Percentiles rank a stretch among this genome's conserved stretches.
Conservation (phyloP, 1,140 invertebrate genomes). For the Himalopsyche phryganea region DNA sequence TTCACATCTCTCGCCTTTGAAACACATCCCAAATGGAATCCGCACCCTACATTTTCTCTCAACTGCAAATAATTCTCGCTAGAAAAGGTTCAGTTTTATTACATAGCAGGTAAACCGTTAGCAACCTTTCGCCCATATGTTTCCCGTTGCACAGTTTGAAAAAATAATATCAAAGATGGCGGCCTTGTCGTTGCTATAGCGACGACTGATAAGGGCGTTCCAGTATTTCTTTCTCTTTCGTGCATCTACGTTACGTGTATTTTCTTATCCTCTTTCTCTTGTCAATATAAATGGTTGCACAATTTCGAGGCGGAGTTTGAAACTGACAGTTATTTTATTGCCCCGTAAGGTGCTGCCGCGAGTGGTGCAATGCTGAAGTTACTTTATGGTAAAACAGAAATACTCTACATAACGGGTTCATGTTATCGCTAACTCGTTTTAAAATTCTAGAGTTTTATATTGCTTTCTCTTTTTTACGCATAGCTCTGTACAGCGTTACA, state of each 20-base stretch:
- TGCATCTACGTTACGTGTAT: slow-evolving; percentile 5
- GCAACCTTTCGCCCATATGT: too few species aligned
- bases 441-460: slow-evolving; percentile 4
- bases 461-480: slow-evolving; percentile 1
- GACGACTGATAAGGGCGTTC: slow-evolving; percentile 38
- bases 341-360: background rate
- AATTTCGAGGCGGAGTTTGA: slow-evolving; percentile 12
- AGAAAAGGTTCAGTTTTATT: too few species aligned
- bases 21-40: too few species aligned
- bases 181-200: slow-evolving; percentile 38
- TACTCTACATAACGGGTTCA: slow-evolving; percentile 8
- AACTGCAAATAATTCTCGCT: too few species aligned
- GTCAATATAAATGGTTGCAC: slow-evolving; percentile 1
- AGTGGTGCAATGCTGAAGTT: slow-evolving; percentile 3
- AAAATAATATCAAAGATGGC: slow-evolving; percentile 40
- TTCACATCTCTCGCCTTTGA: too few species aligned
- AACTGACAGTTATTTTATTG: slow-evolving; percentile 1
- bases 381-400: slow-evolving; percentile 11
- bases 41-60: too few species aligned
- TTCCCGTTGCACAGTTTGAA: background rate
- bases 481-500: background rate
- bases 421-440: slow-evolving; percentile 5
- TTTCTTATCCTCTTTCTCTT: slow-evolving; percentile 1
- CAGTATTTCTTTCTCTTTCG: slow-evolving; percentile 12
- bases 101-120: too few species aligned